Base-by-base conservation (phyloP, 2,797 vertebrate genomes). In the Anguilla anguilla region DNA sequence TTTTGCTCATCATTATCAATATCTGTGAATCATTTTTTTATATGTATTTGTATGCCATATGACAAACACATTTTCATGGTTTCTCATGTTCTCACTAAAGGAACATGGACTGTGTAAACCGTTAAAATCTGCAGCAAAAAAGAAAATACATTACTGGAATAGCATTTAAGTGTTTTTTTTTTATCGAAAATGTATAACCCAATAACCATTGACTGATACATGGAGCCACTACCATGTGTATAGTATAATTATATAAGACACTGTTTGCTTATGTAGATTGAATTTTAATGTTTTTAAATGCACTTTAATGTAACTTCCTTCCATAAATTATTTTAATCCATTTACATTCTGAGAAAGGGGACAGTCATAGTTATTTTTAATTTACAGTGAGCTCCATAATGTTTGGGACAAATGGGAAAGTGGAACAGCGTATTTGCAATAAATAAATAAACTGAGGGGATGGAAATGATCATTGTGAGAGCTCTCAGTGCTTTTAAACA, bases 131-230 rank as follows among this genome's bases (percentile, higher is more conserved):
- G 10, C 53, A 55, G 53, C 43, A 46, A 46, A 46, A 55, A 55
- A 53, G 10, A 67, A n/a, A 22, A 69, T 11, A 25, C n/a, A 28
- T 69, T 69, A 28, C 25, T n/a, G 25, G 22, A 69, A 9, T 69
- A 28, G n/a, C 7, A 28, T 69, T 69, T 69, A n/a, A 28, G 64
- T 69, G n/a, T 46, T 46, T 46, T 46, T 46, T 0, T 31, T 69
- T 31, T 9, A 69, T 69, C n/a, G 2, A 69, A 69, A 69, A 25
- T 6, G 1, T 69, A 69, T 69, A 69, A 69, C 9, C 25, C 64
- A 69, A n/a, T n/a, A n/a, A 69, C 64, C n/a, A 69, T 28, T 69
- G 64, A 69, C 64, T 69, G 64, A n/a, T 69, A 69, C 9, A 69
- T 31, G 25, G 6, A 69, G 10, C 22, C 64, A 67, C 22, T 46